Percentiles rank a stretch among this genome's conserved stretches.
These are phyloP conservation scores for Anolis carolinensis DNA, from an alignment of 2,113 vertebrate genomes.

Conservation along the genomic window DNA sequence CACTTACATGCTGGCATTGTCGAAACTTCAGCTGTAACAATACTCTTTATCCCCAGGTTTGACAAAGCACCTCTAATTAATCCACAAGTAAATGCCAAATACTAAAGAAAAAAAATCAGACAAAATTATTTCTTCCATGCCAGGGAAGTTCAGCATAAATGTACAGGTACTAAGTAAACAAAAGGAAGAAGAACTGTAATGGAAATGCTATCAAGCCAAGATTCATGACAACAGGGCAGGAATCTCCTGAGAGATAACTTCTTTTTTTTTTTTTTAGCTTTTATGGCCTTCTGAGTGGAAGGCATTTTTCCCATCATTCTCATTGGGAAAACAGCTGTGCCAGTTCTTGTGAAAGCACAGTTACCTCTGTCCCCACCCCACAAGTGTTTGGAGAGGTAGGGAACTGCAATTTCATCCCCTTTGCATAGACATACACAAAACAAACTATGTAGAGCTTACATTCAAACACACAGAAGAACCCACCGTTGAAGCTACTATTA, in stretches of 20 bases:
- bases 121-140: neutral
- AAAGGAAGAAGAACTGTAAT: neutral
- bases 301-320: neutral
- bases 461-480: neutral
- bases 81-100: constrained; percentile 94
- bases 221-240: neutral
- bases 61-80: constrained; percentile 92
- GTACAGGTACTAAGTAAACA: too few species aligned
- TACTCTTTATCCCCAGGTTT: constrained; percentile 93
- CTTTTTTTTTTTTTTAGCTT: neutral
- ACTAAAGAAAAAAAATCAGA: constrained; percentile 74
- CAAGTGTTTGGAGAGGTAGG: neutral
- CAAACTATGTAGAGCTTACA: neutral
- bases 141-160: neutral
- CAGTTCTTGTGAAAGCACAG: neutral
- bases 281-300: neutral
- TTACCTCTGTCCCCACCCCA: neutral
- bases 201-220: neutral
- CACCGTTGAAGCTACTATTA: neutral
- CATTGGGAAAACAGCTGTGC: neutral
- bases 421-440: neutral
- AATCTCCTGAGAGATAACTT: too few species aligned
- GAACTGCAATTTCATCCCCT: neutral
- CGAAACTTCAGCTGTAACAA: constrained; percentile 96
- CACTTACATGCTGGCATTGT: constrained; percentile 93